Percentiles rank a stretch among this genome's conserved stretches.
These are phyloP conservation scores for Eulacestoma nigropectus DNA, from an alignment of 2,113 vertebrate species.

Conservation along the genomic window DNA sequence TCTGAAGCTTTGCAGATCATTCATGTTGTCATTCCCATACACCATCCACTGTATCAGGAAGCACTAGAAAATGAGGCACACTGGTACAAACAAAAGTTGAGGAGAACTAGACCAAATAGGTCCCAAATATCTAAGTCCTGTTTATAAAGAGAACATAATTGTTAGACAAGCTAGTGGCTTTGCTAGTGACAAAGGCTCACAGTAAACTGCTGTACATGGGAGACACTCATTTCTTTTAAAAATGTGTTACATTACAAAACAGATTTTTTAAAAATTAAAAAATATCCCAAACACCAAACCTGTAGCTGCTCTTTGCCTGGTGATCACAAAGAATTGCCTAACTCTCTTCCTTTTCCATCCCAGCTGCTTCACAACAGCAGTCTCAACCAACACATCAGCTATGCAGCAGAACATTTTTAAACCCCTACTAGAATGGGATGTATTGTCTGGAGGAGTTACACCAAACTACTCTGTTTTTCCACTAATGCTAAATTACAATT, in stretches of 20 bases:
- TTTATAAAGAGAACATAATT: neutral
- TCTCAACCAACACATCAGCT: neutral
- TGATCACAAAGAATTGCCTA: neutral
- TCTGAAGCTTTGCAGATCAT: neutral
- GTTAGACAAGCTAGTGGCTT: neutral
- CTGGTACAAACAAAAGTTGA: neutral
- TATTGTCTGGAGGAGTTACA: neutral
- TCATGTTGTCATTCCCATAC: neutral
- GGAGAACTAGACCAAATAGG: neutral
- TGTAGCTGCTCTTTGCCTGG: neutral
- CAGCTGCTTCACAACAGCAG: neutral
- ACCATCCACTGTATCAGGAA: neutral
- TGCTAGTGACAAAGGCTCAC: neutral
- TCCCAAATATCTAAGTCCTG: neutral
- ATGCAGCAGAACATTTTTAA: neutral
- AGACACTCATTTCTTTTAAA: neutral
- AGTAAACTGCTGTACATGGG: neutral
- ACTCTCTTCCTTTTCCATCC: neutral
- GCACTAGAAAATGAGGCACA: neutral
- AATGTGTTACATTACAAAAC: fast-evolving
- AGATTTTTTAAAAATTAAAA: neutral
- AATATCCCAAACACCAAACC: neutral
- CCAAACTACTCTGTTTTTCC: neutral
- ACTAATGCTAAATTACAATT: neutral
- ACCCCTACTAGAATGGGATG: neutral